phyloP scores from a whole-genome alignment of 2,113 vertebrate genomes.

The Podiceps cristatus region DNA sequence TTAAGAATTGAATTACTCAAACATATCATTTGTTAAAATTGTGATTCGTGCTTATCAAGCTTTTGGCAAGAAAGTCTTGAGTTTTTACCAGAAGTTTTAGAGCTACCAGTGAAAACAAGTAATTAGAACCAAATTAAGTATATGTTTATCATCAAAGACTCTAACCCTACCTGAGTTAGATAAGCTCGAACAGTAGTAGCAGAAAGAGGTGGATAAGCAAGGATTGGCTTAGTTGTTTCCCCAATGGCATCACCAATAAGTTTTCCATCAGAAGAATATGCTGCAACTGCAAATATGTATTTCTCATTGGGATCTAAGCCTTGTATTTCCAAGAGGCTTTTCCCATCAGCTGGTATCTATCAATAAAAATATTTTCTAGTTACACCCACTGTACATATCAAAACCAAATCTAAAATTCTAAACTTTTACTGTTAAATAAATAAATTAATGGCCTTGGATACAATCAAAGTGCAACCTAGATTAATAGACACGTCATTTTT shows the following conservation, averaged over 20 bases:
- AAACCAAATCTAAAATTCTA: neutral
- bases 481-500: neutral
- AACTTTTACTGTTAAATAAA: neutral
- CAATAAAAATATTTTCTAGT: conserved; percentile 41
- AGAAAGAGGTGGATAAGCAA: conserved; percentile 86
- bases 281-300: conserved; percentile 93
- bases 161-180: conserved; percentile 85
- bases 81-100: neutral
- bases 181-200: conserved; percentile 84
- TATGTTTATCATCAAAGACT: neutral
- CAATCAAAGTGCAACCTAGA: neutral
- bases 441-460: neutral
- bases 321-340: conserved; percentile 81
- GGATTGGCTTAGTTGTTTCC: conserved; percentile 84
- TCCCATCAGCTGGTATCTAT: conserved; percentile 85
- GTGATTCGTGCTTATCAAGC: neutral
- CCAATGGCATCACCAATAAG: conserved; percentile 86
- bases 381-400: neutral
- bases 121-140: neutral
- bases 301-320: conserved; percentile 88
- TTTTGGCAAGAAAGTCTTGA: neutral
- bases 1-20: neutral
- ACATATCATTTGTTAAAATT: neutral
- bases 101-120: neutral
- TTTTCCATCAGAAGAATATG: conserved; percentile 84